Evolutionary conservation across 2,113 vertebrate species (phyloP).

Genomic region (Brachionichthys hirsutus): DNA sequence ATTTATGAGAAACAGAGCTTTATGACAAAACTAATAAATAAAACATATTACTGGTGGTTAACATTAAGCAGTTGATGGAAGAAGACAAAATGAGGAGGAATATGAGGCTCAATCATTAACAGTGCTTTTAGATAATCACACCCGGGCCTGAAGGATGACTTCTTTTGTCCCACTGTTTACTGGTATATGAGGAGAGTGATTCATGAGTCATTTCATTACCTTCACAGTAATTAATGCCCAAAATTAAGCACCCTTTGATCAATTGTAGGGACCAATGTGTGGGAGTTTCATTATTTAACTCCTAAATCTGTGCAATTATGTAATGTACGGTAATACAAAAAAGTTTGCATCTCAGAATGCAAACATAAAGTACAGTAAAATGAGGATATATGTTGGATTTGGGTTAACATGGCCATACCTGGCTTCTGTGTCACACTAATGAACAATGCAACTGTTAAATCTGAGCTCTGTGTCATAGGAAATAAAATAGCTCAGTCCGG

Average conservation of each 20-base stretch:
- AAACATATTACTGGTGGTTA: constrained; percentile 82
- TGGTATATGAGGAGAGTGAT: constrained; percentile 68
- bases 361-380: neutral
- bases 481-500: constrained; percentile 34
- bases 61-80: constrained; percentile 72
- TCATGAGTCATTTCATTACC: constrained; percentile 72
- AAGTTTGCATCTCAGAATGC: constrained; percentile 13
- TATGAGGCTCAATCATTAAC: constrained; percentile 60
- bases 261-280: constrained; percentile 39
- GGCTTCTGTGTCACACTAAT: constrained; percentile 16
- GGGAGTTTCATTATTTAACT: constrained; percentile 44
- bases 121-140: constrained; percentile 57
- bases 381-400: neutral
- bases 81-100: constrained; percentile 50
- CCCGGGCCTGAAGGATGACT: constrained; percentile 60
- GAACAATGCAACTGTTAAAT: constrained; percentile 20
- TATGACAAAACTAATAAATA: constrained; percentile 87
- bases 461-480: constrained; percentile 29
- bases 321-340: constrained; percentile 12
- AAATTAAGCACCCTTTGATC: constrained; percentile 66
- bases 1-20: constrained; percentile 80
- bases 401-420: constrained; percentile 1
- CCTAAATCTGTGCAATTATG: constrained; percentile 28
- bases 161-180: constrained; percentile 68
- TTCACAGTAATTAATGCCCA: constrained; percentile 67